Evolutionary conservation across 2,113 vertebrate species (phyloP), one percentile per base, ranked within the genome.

Genomic region (Microtus pennsylvanicus): DNA sequence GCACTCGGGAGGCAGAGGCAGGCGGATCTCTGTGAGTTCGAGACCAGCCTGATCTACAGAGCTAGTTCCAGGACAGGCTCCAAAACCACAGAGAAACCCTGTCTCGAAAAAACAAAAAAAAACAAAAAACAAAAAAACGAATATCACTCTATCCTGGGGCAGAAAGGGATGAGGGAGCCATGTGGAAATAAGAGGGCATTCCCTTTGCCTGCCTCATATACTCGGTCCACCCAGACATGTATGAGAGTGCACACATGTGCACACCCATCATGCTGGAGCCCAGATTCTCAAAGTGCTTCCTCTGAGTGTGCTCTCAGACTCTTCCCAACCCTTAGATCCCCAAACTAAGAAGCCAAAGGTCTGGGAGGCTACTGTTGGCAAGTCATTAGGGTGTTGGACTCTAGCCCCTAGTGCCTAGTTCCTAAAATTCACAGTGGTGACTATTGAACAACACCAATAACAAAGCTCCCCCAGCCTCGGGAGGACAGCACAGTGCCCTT

Each of bases 91-190:
- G n/a, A n/a, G n/a, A n/a, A n/a, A n/a, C n/a, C n/a, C n/a, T n/a
- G n/a, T n/a, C n/a, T n/a, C n/a, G n/a, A n/a, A n/a, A n/a, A n/a
- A n/a, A n/a, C n/a, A n/a, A n/a, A n/a, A n/a, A n/a, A n/a, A n/a
- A n/a, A n/a, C n/a, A n/a, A n/a, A n/a, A n/a, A n/a, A n/a, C n/a
- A n/a, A n/a, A n/a, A n/a, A n/a, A n/a, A n/a, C n/a, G 0, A 42
- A 74, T 7, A 17, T 1, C 8, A 12, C 42, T 17, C 1, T 30
- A 35, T 9, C 19, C 24, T 0, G 21, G 45, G 50, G 21, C 26
- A 1, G 21, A 55, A 5, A 1, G 24, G 69, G 50, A 9, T 0
- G 12, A 11, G 1, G 0, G n/a, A 1, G 72, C 65, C 58, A 85
- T 1, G 12, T 74, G 45, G 19, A 35, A 58, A 7, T 0, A 10